These are phyloP conservation scores for Drosophila nebulosa DNA, from an alignment of 1,140 invertebrate genomes.

Conservation along the genomic window DNA sequence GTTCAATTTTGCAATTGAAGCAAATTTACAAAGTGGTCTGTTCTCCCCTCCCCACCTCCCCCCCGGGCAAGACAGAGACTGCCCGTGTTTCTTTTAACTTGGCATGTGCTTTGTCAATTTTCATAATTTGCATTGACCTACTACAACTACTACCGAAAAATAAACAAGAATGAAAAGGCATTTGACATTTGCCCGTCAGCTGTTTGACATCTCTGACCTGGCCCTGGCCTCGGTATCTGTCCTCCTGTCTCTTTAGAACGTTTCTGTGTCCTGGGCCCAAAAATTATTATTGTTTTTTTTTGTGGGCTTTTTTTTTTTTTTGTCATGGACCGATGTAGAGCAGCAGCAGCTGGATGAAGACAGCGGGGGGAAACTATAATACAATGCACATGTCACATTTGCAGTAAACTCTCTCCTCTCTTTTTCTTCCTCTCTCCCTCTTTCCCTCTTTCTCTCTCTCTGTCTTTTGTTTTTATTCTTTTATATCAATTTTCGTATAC, in stretches of 20 bases:
- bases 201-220: constrained; percentile 29
- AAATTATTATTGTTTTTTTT: constrained; percentile 8
- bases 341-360: background rate
- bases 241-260: background rate
- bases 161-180: background rate
- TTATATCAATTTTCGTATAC: too few species aligned
- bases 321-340: background rate
- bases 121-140: constrained; percentile 52
- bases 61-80: too few species aligned
- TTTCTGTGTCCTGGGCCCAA: background rate
- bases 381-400: constrained; percentile 27
- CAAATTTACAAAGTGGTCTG: too few species aligned
- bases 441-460: background rate
- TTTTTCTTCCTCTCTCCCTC: background rate
- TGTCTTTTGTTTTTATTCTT: too few species aligned
- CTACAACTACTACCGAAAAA: background rate
- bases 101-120: constrained; percentile 20
- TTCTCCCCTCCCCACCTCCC: background rate
- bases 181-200: constrained; percentile 34
- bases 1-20: too few species aligned
- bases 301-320: background rate
- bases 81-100: constrained; percentile 14
- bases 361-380: background rate
- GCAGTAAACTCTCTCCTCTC: background rate
- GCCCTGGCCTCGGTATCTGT: background rate